Percentiles rank a stretch among this genome's conserved stretches.
These are phyloP conservation scores for Agapostemon virescens DNA, from an alignment of 2,888 invertebrate species.

Conservation along the genomic window DNA sequence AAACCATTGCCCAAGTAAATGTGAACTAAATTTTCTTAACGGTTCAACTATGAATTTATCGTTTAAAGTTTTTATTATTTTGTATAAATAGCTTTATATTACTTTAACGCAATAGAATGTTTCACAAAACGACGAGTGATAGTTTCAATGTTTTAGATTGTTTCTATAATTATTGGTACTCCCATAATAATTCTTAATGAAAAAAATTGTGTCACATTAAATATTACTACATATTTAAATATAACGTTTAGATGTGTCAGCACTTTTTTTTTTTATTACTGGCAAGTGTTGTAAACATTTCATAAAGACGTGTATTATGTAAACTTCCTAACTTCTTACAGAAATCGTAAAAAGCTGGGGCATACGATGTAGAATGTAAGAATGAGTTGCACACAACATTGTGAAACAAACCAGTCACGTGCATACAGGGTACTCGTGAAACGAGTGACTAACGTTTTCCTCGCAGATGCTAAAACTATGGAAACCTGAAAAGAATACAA, in stretches of 20 bases:
- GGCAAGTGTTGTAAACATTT: neutral
- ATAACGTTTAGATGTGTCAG: neutral
- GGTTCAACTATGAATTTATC: no score
- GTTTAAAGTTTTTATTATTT: no score
- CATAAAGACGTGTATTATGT: neutral
- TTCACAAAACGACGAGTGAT: neutral
- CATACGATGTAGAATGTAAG: neutral
- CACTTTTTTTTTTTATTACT: neutral
- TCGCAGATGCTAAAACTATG: neutral
- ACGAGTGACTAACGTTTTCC: neutral
- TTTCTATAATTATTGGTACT: neutral
- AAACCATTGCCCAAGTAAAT: no score
- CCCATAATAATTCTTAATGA: neutral
- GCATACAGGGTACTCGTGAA: neutral
- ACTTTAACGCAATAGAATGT: neutral
- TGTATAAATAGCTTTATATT: no score
- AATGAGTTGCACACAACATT: slow-evolving; percentile 16
- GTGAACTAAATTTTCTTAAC: no score
- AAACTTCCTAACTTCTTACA: slow-evolving; percentile 1
- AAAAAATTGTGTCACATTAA: neutral
- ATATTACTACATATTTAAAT: neutral
- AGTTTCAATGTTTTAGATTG: neutral
- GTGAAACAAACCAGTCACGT: slow-evolving; percentile 23
- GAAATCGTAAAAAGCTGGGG: neutral
- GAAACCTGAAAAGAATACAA: neutral